These are phyloP conservation scores for Pelmatolapia mariae DNA, from an alignment of 2,113 vertebrate genomes.

Conservation along the genomic window DNA sequence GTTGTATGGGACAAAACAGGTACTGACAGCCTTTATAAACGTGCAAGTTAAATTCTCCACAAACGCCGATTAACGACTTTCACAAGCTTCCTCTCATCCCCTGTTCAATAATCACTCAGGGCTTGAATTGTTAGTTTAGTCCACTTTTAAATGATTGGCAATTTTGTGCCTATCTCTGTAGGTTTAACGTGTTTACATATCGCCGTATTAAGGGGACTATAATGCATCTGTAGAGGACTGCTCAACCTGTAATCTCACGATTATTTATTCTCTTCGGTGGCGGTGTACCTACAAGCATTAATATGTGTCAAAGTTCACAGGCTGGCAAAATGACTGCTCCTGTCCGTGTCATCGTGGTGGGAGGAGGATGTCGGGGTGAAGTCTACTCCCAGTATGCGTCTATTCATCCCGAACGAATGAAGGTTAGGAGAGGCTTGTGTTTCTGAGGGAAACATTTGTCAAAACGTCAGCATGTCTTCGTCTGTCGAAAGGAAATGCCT, in stretches of 20 bases:
- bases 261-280: not conserved
- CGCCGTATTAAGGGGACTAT: not conserved
- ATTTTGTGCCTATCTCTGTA: not conserved
- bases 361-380: constrained; percentile 70
- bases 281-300: not conserved
- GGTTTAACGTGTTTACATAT: not conserved
- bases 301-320: constrained; percentile 11
- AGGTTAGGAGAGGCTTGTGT: constrained; percentile 34
- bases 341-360: constrained; percentile 70
- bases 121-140: not conserved
- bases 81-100: too few species aligned
- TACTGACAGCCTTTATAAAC: not conserved
- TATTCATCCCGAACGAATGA: constrained; percentile 65
- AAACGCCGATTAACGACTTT: not conserved
- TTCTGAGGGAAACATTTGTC: not conserved
- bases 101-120: not conserved
- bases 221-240: not conserved
- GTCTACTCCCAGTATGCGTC: constrained; percentile 62
- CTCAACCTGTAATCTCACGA: not conserved
- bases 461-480: not conserved
- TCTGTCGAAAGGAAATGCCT: not conserved
- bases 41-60: not conserved
- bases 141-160: not conserved
- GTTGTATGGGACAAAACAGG: constrained; percentile 28
- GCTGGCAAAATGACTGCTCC: constrained; percentile 49